Base-by-base conservation (phyloP, 2,888 invertebrate species). In the Metalampra italica region DNA sequence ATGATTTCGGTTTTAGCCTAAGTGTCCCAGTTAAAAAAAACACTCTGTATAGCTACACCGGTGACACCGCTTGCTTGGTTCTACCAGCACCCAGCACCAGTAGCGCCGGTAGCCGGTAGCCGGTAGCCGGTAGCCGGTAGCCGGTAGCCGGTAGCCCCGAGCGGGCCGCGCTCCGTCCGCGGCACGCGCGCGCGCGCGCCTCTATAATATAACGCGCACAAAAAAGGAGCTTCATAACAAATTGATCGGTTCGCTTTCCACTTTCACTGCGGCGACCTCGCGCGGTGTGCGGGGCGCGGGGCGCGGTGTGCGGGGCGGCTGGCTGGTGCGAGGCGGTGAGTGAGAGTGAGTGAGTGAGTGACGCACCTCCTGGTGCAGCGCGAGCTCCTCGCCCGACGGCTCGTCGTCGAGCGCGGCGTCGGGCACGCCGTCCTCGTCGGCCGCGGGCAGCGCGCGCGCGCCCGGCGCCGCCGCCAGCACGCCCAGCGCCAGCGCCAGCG, bases 191-290 rank as follows among this genome's bases (percentile, higher is more conserved):
- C n/a, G n/a, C n/a, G n/a, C n/a, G n/a, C n/a, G n/a, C n/a, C n/a
- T n/a, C n/a, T n/a, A n/a, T n/a, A n/a, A n/a, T 22, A 8, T 42
- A 51, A 57, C 56, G 63, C 65, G 64, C 3, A 22, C 22, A 64
- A 66, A 57, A 59, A 65, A 56, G 55, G 64, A 66, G 55, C 57
- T 53, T 53, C 65, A 71, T 66, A 71, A 60, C 59, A 3, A 34
- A 53, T 66, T 68, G 66, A 67, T 57, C 60, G 57, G 63, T 66
- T 32, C 40, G 66, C 84, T 84, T 79, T 84, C 82, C 63, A 82
- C 83, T 85, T 85, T 85, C 85, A 69, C 83, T 69, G 57, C 56
- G 13, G 30, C 56, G 71, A 75, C 76, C 78, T 79, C 74, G 78
- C 69, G 49, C 52, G 48, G 45, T 2, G 32, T 5, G 32, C 8